Evolutionary conservation across 2,888 invertebrate species (phyloP).

Genomic region (Apodemia hepburni): DNA sequence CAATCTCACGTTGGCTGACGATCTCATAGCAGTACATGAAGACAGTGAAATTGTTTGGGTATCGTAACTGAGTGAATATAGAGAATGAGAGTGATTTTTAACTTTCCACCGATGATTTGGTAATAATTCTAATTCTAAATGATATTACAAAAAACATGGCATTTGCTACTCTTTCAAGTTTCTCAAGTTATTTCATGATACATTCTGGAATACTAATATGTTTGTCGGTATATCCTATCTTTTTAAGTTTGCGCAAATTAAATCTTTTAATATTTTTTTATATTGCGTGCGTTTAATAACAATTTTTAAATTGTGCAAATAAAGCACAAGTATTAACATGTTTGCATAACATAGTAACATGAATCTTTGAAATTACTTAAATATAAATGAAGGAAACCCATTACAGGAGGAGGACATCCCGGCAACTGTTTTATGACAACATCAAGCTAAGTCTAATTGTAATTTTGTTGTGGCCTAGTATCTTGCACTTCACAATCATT

Average conservation of each 20-base stretch:
- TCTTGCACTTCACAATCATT: constrained; percentile 58
- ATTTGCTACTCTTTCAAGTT: not conserved
- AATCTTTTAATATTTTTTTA: not conserved
- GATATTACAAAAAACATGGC: not conserved
- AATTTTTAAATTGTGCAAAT: not conserved
- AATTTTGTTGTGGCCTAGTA: constrained; percentile 68
- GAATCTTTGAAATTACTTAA: constrained; percentile 14
- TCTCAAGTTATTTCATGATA: not conserved
- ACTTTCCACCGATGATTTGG: constrained; percentile 7
- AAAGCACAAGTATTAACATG: not conserved
- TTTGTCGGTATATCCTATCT: constrained; percentile 10
- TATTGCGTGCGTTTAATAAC: not conserved
- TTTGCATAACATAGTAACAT: constrained; percentile 17
- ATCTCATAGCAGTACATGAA: constrained; percentile 51
- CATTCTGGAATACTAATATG: not conserved
- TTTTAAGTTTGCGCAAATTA: not conserved
- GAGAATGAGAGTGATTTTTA: constrained; percentile 51
- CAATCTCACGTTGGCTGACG: constrained; percentile 57
- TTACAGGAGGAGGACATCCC: constrained; percentile 75
- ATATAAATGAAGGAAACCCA: constrained; percentile 28
- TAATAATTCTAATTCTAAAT: constrained; percentile 3
- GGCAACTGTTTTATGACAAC: constrained; percentile 68
- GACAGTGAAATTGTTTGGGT: constrained; percentile 76
- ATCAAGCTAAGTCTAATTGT: constrained; percentile 72
- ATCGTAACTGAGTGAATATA: constrained; percentile 50